Evolutionary conservation across 2,113 vertebrate genomes (phyloP).

Genomic region (Chaenocephalus aceratus): DNA sequence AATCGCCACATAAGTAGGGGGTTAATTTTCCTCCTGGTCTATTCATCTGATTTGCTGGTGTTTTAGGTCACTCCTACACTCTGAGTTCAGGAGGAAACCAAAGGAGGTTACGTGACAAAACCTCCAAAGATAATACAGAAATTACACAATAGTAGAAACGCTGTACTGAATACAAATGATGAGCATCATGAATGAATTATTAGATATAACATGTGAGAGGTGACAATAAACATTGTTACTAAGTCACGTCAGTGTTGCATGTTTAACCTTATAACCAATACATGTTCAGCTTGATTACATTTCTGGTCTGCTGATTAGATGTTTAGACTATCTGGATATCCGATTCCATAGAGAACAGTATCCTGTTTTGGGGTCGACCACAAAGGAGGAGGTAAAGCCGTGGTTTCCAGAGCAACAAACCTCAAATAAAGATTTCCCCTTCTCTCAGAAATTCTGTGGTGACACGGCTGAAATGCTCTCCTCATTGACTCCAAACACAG

Average conservation of each 20-base stretch:
- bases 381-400: slow-evolving; percentile 38
- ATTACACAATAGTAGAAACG: slow-evolving; percentile 9
- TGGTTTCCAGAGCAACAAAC: slow-evolving; percentile 68
- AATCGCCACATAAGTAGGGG: slow-evolving; percentile 84
- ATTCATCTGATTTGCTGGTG: slow-evolving; percentile 78
- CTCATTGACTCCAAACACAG: slow-evolving; percentile 87
- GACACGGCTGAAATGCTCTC: slow-evolving; percentile 85
- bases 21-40: slow-evolving; percentile 85
- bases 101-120: slow-evolving; percentile 75
- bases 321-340: slow-evolving; percentile 25
- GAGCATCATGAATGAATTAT: not conserved
- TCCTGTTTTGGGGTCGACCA: slow-evolving; percentile 24
- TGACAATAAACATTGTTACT: slow-evolving; percentile 5
- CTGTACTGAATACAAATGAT: not conserved
- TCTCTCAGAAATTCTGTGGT: slow-evolving; percentile 77
- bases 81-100: slow-evolving; percentile 40
- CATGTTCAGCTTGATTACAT: slow-evolving; percentile 21
- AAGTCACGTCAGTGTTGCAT: not conserved
- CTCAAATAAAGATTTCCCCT: slow-evolving; percentile 93
- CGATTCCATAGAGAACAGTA: slow-evolving; percentile 40
- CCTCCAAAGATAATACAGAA: slow-evolving; percentile 73
- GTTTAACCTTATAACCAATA: slow-evolving; percentile 8
- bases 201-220: not conserved
- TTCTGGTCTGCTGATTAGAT: slow-evolving; percentile 6
- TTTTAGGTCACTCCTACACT: slow-evolving; percentile 74